Evolutionary conservation across 2,888 invertebrate genomes (phyloP), one percentile per base, ranked within the genome.

Genomic region (Hypsopygia costalis): DNA sequence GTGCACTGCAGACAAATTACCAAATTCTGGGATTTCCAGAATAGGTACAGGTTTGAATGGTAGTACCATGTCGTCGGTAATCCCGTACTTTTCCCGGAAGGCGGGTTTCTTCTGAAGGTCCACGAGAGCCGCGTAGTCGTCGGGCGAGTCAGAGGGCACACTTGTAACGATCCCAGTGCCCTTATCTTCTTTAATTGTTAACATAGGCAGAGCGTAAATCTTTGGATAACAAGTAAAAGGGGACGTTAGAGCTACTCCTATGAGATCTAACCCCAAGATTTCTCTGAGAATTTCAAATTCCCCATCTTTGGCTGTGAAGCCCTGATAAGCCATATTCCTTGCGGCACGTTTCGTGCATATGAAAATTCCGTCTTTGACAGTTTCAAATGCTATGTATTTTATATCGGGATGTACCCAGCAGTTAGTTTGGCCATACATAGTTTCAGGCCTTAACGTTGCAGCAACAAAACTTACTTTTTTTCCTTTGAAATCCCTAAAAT

Each of bases 341-440:
- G 99, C 98, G 0, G 99, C 94, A 54, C 98, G 91, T 46, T 85
- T 86, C 0, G 98, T 98, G 58, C 95, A 95, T 34, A 99, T 91
- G 79, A 95, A 98, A 27, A 99, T 90, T 47, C 97, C 97, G 29
- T 90, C 85, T 30, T 88, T 90, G 8, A 90, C 89, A 0, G 93
- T 93, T 64, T 93, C 90, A 73, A 97, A 96, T 0, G 95, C 98
- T 51, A 98, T 92, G 69, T 99, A 99, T 52, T 92, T 93, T 69
- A 99, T 95, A 67, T 98, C 98, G 0, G 99, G 99, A 66, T 95
- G 95, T 2, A 99, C 79, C 98, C 99, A 99, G 75, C 98, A 99
- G 74, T 99, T 99, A 0, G 99, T 99, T 88, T 99, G 99, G 0
- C 99, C 99, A 70, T 98, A 99, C 99, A 99, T 99, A 0, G 99